Conservation (phyloP, 2,888 invertebrate genomes). For the Phoenoteleia sp. region DNA sequence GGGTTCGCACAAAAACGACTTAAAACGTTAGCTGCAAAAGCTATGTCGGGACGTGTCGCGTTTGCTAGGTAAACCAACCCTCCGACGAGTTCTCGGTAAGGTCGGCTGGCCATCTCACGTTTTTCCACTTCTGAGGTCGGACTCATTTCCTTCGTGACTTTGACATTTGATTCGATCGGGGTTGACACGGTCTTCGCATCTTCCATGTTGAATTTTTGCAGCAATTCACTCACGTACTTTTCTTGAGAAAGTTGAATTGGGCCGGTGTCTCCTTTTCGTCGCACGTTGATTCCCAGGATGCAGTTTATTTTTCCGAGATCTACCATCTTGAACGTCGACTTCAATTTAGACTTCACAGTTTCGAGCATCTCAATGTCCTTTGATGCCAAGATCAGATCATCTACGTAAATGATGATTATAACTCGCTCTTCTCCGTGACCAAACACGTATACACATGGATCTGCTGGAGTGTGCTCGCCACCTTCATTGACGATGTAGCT, state of each 20-base stretch:
- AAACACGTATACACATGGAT: constrained; percentile 66
- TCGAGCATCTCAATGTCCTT: constrained; percentile 42
- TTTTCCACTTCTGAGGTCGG: constrained; percentile 29
- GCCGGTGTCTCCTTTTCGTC: constrained; percentile 55
- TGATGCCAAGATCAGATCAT: constrained; percentile 40
- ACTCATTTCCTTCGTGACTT: constrained; percentile 48
- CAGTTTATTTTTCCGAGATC: constrained; percentile 60
- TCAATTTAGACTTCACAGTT: constrained; percentile 47
- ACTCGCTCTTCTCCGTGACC: constrained; percentile 19
- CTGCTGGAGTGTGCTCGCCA: constrained; percentile 24
- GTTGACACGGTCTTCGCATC: constrained; percentile 42
- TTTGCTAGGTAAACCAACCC: constrained; percentile 69
- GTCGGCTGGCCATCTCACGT: constrained; percentile 42
- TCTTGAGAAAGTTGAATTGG: constrained; percentile 34
- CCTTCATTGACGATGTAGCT: not conserved
- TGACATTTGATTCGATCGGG: not conserved
- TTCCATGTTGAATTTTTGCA: constrained; percentile 60
- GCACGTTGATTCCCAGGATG: not conserved
- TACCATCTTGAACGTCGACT: constrained; percentile 56
- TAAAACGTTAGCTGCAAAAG: constrained; percentile 63
- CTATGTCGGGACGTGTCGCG: not conserved
- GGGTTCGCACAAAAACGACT: constrained; percentile 62
- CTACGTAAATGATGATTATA: constrained; percentile 32
- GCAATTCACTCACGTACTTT: constrained; percentile 35
- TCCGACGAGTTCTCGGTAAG: constrained; percentile 70